Evolutionary conservation across 2,888 invertebrate species (phyloP), one percentile per base, ranked within the genome.

Genomic region (Orthosia gothica): DNA sequence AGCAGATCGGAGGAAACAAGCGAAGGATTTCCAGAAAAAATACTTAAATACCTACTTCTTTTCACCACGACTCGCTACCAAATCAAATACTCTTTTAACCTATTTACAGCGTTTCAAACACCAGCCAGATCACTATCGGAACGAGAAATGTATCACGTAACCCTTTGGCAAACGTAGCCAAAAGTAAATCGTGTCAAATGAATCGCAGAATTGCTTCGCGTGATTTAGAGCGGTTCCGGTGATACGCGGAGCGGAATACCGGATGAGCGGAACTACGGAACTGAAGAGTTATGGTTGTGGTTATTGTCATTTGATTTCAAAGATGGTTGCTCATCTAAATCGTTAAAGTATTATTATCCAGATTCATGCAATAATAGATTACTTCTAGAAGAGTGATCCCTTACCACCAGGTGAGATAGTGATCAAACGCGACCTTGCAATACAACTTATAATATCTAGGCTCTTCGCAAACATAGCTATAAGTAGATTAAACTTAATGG

Each of bases 161-260:
- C 58, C 74, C 58, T 49, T 18, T 26, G 18, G 23, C 40, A 50
- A 71, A 49, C 32, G 47, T 55, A 18, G 7, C 50, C 11, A 61
- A 58, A 67, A n/a, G 13, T 72, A 55, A 64, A 70, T 68, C 55
- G 20, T n/a, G 67, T 65, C 23, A 70, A 74, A 65, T 64, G 64
- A 67, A 45, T 47, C 70, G 70, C 20, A 23, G 61, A 55, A 74
- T 68, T 65, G 45, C 45, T 16, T 52, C 15, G 4, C 52, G 49
- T 70, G 64, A 70, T 66, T 66, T 67, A 59, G n/a, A 52, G 13
- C 67, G 61, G 59, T 47, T 55, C 45, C 66, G 16, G 12, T 59
- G 11, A 72, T 23, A 55, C 32, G 49, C 55, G 16, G 18, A 50
- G 26, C 62, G 40, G 49, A 62, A 45, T 67, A 67, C 63, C 82